A percentile compares a stretch with the other conserved stretches of the same genome.
phyloP scores from a whole-genome alignment of 1,140 invertebrate species.

The Drepana arcuata region DNA sequence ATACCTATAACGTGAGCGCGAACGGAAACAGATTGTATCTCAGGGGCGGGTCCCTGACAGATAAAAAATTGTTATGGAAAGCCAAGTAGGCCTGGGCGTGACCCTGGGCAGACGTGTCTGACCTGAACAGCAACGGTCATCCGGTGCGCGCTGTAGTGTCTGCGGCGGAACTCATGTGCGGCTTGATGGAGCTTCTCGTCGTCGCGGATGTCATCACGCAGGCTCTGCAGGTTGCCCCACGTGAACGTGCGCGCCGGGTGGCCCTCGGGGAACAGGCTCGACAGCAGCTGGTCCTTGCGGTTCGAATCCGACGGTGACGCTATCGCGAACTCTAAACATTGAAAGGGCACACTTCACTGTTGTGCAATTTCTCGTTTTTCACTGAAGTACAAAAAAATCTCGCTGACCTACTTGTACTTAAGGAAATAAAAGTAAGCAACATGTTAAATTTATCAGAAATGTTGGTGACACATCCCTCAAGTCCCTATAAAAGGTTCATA shows the following conservation, averaged over 20 bases:
- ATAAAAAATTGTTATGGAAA: too few species aligned
- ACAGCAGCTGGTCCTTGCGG: constrained; percentile 83
- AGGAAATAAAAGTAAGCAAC: too few species aligned
- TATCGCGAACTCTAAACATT: constrained; percentile 89
- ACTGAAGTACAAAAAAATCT: too few species aligned
- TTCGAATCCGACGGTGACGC: constrained; percentile 77
- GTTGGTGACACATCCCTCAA: too few species aligned
- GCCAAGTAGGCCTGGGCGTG: too few species aligned
- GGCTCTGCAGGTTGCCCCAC: constrained; percentile 88
- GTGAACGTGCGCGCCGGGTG: constrained; percentile 86
- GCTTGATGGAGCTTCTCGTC: constrained; percentile 77
- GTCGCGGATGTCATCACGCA: constrained; percentile 77
- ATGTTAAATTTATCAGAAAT: too few species aligned
- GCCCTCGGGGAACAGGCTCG: constrained; percentile 75
- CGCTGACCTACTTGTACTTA: too few species aligned
- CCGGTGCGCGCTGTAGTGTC: constrained; percentile 90
- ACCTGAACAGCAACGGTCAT: constrained; percentile 90
- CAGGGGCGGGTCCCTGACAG: neutral
- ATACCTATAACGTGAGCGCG: too few species aligned
- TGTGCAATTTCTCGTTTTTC: too few species aligned
- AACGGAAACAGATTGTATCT: neutral
- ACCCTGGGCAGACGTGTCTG: neutral
- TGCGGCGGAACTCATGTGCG: constrained; percentile 84
- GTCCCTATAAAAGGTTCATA: too few species aligned
- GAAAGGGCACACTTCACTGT: too few species aligned